Conservation (phyloP, 2,797 vertebrate species). For the Intellagama lesueurii region DNA sequence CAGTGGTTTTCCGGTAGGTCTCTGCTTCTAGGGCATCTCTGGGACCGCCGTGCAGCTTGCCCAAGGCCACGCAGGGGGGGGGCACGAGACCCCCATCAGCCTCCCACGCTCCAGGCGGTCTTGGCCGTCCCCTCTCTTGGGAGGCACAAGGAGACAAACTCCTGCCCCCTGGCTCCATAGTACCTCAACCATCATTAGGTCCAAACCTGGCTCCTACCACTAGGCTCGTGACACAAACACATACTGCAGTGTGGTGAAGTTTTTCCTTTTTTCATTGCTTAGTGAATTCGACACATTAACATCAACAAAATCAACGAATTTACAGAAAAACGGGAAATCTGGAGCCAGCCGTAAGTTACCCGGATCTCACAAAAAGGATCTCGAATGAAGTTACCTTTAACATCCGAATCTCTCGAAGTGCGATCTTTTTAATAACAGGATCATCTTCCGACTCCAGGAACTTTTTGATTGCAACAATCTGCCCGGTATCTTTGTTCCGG, state of each 20-base stretch:
- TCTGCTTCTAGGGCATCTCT: no score
- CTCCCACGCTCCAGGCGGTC: no score
- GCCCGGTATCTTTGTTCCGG: constrained; percentile 89
- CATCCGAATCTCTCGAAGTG: constrained; percentile 92
- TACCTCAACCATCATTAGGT: no score
- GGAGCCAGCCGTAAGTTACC: no score
- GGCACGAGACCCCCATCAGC: no score
- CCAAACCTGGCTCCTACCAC: no score
- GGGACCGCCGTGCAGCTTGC: no score
- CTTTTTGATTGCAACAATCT: constrained; percentile 95
- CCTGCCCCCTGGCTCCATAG: no score
- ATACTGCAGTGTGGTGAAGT: background rate
- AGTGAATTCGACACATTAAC: background rate
- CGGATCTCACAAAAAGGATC: background rate
- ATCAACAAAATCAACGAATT: background rate
- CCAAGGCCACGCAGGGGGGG: no score
- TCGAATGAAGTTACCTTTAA: constrained; percentile 84
- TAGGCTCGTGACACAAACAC: background rate
- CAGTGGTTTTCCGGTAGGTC: no score
- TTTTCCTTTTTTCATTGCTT: background rate
- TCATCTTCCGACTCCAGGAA: constrained; percentile 95
- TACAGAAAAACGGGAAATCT: background rate
- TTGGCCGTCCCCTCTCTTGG: no score
- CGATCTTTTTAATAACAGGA: constrained; percentile 92
- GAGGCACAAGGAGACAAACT: no score